Evolutionary conservation across 1,140 invertebrate species (phyloP).

Genomic region (Whitmania pigra): DNA sequence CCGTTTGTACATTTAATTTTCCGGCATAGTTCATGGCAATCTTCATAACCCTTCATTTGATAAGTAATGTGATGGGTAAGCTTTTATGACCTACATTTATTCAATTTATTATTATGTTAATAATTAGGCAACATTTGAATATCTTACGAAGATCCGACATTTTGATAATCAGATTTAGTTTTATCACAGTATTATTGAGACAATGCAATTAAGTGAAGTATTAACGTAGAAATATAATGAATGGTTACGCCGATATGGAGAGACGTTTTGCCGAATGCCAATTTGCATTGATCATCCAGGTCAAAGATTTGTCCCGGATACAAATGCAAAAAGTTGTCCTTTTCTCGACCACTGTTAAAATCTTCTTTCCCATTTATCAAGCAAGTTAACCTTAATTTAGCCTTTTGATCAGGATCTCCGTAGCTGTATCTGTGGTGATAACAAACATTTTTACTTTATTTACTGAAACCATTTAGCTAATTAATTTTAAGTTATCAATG

Average conservation of each 20-base stretch:
- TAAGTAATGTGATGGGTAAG: too few relatives aligned
- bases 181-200: too few relatives aligned
- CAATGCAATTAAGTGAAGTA: not conserved
- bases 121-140: not conserved
- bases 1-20: not conserved
- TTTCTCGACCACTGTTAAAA: slow-evolving; percentile 15
- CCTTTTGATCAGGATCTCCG: not conserved
- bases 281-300: slow-evolving; percentile 29
- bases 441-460: too few relatives aligned
- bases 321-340: slow-evolving; percentile 21
- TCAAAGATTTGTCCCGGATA: slow-evolving; percentile 27
- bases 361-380: slow-evolving; percentile 24
- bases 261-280: slow-evolving; percentile 28
- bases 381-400: slow-evolving; percentile 23
- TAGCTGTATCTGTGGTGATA: too few relatives aligned
- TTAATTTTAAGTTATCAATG: too few relatives aligned
- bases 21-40: not conserved
- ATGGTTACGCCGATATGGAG: slow-evolving; percentile 29
- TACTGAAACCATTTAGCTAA: too few relatives aligned
- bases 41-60: too few relatives aligned
- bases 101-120: too few relatives aligned
- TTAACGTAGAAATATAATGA: too few relatives aligned
- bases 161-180: too few relatives aligned
- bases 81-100: too few relatives aligned
- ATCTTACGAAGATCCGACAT: too few relatives aligned